Conservation (phyloP, 2,888 invertebrate genomes). For the Ectobius pallidus region DNA sequence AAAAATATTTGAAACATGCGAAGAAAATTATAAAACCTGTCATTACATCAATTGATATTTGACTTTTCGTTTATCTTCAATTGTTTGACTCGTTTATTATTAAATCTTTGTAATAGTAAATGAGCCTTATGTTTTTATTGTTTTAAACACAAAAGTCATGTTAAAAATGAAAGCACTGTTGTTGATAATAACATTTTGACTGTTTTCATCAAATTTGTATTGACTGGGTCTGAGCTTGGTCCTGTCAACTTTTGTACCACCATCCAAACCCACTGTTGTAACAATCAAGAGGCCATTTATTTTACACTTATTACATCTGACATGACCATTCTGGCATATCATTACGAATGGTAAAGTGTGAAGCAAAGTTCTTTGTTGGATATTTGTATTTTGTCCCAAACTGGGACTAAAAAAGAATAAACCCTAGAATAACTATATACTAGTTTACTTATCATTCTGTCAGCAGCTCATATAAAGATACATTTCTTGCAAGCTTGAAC, state of each 20-base stretch:
- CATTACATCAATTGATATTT: no score
- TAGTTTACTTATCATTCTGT: no score
- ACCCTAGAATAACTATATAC: neutral
- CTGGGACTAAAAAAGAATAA: conserved; percentile 21
- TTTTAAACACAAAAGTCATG: no score
- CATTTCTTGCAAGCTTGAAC: no score
- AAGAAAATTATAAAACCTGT: no score
- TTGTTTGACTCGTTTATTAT: no score
- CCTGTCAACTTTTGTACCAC: conserved; percentile 5
- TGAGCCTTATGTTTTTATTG: no score
- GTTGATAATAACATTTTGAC: neutral
- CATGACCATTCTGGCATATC: conserved; percentile 25
- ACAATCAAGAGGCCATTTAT: conserved; percentile 23
- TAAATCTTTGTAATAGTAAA: no score
- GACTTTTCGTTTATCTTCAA: no score
- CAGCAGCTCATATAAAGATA: no score
- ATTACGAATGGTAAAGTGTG: conserved; percentile 17
- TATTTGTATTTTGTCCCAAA: conserved; percentile 30
- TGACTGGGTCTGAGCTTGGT: neutral
- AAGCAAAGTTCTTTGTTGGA: conserved; percentile 24
- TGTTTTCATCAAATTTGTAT: neutral
- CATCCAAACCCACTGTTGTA: conserved; percentile 20
- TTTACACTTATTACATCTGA: conserved; percentile 6
- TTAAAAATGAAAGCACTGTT: no score
- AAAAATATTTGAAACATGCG: no score